Percentiles rank a stretch among this genome's conserved stretches.
phyloP scores from a whole-genome alignment of 2,888 invertebrate genomes.

The Drosophila pseudotakahashii region DNA sequence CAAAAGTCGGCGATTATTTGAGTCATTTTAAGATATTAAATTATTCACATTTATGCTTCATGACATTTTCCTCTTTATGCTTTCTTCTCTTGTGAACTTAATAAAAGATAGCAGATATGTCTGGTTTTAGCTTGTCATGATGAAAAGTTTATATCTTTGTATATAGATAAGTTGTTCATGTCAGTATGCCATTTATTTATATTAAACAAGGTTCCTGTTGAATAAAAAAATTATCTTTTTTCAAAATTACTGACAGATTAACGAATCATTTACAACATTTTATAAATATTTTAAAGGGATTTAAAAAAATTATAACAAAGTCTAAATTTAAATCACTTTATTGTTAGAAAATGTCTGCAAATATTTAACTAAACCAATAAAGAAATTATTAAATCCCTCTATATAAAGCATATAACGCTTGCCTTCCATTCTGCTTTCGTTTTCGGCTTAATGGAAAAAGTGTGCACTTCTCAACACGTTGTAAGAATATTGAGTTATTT shows the following conservation, averaged over 20 bases:
- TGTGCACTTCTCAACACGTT: background rate
- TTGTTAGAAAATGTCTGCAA: background rate
- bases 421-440: background rate
- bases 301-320: too few relatives aligned
- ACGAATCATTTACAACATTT: too few relatives aligned
- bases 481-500: constrained; percentile 4
- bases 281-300: too few relatives aligned
- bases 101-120: background rate
- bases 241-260: too few relatives aligned
- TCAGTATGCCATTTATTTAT: background rate
- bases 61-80: background rate
- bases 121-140: background rate
- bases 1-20: constrained; percentile 8
- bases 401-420: background rate
- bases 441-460: background rate
- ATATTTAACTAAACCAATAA: background rate
- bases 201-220: background rate
- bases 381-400: background rate
- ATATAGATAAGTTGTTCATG: background rate
- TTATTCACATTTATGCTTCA: background rate
- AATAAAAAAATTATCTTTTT: background rate
- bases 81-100: background rate
- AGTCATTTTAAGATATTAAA: constrained; percentile 3
- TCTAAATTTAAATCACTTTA: too few relatives aligned
- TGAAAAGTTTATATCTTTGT: background rate